These are phyloP conservation scores for Apantesis nais DNA, from an alignment of 2,888 invertebrate species.

Conservation along the genomic window DNA sequence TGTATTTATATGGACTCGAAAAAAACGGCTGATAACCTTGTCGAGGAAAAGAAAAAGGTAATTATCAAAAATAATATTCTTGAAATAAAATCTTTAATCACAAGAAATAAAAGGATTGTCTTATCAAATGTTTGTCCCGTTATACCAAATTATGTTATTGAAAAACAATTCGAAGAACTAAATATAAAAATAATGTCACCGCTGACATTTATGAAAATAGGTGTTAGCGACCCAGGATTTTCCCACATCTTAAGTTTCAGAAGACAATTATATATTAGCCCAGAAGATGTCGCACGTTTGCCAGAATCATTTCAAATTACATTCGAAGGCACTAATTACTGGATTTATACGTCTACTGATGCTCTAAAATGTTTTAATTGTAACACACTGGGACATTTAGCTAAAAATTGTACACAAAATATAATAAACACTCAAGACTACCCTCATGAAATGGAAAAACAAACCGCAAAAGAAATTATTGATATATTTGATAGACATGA, in stretches of 20 bases:
- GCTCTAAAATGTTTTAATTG: conserved; percentile 17
- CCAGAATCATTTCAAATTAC: conserved; percentile 14
- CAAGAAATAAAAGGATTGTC: conserved; percentile 36
- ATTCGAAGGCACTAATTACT: conserved; percentile 14
- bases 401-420: no score
- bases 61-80: conserved; percentile 18
- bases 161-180: conserved; percentile 18
- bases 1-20: no score
- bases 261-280: conserved; percentile 13
- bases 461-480: not conserved
- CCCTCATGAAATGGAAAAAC: not conserved
- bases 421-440: no score
- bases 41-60: not conserved
- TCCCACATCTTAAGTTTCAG: conserved; percentile 29
- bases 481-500: not conserved
- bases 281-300: conserved; percentile 1
- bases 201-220: conserved; percentile 1
- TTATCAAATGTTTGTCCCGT: conserved; percentile 32
- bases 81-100: conserved; percentile 32
- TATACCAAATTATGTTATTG: conserved; percentile 21
- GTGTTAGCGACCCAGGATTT: conserved; percentile 14
- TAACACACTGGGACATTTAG: no score
- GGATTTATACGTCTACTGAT: conserved; percentile 19
- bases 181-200: conserved; percentile 5
- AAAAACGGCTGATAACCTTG: conserved; percentile 11